Conservation (phyloP, 2,113 vertebrate species). For the Athene cunicularia region DNA sequence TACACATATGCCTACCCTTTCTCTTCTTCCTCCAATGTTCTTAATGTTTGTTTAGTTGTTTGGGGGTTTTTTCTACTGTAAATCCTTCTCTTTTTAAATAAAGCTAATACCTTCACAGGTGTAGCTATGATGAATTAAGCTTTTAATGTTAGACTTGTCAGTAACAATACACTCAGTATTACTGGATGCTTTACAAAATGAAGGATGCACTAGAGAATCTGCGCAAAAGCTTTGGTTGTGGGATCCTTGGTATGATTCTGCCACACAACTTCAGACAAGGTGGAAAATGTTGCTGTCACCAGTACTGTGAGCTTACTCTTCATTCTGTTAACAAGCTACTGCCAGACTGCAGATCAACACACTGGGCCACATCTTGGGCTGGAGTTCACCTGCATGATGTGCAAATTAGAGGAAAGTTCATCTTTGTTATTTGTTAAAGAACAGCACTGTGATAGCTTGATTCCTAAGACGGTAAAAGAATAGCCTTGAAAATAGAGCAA, state of each 20-base stretch:
- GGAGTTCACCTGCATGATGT: fast-evolving
- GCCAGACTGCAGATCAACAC: neutral
- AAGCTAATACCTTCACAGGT: neutral
- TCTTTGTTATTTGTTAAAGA: neutral
- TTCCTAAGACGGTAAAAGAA: neutral
- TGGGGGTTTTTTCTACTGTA: neutral
- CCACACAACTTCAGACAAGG: neutral
- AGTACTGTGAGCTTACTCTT: neutral
- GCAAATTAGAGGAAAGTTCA: neutral
- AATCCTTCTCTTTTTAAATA: neutral
- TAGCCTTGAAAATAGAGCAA: neutral
- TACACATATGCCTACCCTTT: neutral
- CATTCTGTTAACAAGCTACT: neutral
- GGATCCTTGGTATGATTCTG: neutral
- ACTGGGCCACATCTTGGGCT: neutral
- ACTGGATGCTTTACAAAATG: neutral
- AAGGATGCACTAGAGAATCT: neutral
- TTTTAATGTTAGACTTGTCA: neutral
- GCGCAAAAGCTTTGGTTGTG: neutral
- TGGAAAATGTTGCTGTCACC: neutral
- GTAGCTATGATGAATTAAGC: neutral
- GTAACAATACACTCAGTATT: neutral
- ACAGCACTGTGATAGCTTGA: neutral
- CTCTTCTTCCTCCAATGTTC: neutral
- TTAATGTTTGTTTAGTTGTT: neutral